A percentile compares a stretch with the other conserved stretches of the same genome.
phyloP scores from a whole-genome alignment of 2,797 vertebrate species.

The Babyrousa celebensis region DNA sequence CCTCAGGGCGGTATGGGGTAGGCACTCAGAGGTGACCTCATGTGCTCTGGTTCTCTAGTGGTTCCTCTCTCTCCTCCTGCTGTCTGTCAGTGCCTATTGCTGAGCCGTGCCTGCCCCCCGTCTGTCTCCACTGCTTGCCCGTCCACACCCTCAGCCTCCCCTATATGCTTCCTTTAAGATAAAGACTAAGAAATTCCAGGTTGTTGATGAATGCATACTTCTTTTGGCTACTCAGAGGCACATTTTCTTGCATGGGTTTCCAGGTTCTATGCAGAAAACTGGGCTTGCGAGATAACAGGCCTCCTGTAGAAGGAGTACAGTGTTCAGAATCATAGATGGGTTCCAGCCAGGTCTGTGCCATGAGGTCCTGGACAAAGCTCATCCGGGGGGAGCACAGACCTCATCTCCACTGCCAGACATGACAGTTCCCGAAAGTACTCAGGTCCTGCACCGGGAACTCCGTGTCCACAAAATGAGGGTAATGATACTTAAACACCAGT shows the following conservation, averaged over 20 bases:
- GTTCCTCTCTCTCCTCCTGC: not conserved
- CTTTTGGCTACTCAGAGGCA: not conserved
- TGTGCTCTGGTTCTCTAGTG: not conserved
- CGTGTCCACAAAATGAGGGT: not conserved
- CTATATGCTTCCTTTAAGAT: not conserved
- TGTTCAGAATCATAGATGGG: not conserved
- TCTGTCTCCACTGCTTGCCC: not conserved
- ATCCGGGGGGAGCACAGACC: not conserved
- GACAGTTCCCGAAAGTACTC: accelerated
- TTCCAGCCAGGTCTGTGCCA: not conserved
- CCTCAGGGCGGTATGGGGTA: not conserved
- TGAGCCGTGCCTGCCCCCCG: not conserved
- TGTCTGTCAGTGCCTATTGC: not conserved
- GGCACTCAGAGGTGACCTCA: not conserved
- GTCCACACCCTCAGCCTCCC: not conserved
- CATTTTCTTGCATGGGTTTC: not conserved
- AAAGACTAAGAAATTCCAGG: not conserved
- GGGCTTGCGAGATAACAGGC: not conserved
- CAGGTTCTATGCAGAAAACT: too few relatives aligned
- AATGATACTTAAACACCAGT: too few relatives aligned
- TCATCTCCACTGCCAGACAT: not conserved
- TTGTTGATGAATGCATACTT: not conserved
- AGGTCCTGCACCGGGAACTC: not conserved
- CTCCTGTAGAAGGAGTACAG: not conserved
- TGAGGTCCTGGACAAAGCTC: not conserved